These are phyloP conservation scores for Gambelia wislizenii DNA, from an alignment of 2,797 vertebrate species.

Conservation along the genomic window DNA sequence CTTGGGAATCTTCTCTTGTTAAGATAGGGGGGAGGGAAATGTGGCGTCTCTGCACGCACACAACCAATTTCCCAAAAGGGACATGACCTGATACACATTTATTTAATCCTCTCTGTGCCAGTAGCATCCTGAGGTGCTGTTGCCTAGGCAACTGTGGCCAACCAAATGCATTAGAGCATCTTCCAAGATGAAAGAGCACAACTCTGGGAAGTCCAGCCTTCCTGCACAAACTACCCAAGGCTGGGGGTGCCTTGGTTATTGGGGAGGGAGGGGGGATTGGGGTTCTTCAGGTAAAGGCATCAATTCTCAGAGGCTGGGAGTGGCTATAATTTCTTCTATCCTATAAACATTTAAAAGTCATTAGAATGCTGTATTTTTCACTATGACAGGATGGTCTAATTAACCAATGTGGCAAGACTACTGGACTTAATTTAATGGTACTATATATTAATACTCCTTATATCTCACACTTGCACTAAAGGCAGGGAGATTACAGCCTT, in stretches of 20 bases:
- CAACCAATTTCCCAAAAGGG: conserved; percentile 20
- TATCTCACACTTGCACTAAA: conserved; percentile 82
- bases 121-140: conserved; percentile 52
- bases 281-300: conserved; percentile 66
- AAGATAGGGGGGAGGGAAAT: conserved; percentile 18
- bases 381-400: conserved; percentile 80
- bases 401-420: conserved; percentile 85
- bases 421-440: conserved; percentile 89
- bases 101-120: conserved; percentile 49
- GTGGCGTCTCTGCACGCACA: conserved; percentile 13
- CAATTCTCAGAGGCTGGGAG: conserved; percentile 67
- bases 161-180: conserved; percentile 56
- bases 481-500: conserved; percentile 79
- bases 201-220: conserved; percentile 63
- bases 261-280: conserved; percentile 64
- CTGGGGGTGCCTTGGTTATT: conserved; percentile 55
- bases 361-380: conserved; percentile 77
- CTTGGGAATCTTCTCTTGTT: conserved; percentile 53
- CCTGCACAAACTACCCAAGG: conserved; percentile 53
- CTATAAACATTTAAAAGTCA: conserved; percentile 80
- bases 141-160: conserved; percentile 61
- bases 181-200: conserved; percentile 69
- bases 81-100: conserved; percentile 43
- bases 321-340: conserved; percentile 79
- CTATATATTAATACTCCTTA: conserved; percentile 91